These are phyloP conservation scores for Murina feae DNA, from an alignment of 2,113 vertebrate genomes.

Conservation along the genomic window DNA sequence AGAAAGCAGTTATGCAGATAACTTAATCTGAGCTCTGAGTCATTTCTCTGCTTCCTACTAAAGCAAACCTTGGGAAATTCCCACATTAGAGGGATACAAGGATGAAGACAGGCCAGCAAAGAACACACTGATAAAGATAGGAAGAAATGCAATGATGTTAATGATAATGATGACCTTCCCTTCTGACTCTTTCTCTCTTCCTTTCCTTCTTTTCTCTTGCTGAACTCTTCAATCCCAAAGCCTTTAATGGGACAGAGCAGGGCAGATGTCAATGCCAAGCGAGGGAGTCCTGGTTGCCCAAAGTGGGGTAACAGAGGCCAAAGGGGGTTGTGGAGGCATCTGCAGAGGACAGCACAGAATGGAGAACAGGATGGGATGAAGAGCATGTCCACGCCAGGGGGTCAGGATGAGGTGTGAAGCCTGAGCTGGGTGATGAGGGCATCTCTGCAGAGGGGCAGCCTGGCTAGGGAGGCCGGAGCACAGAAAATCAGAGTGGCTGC, in stretches of 20 bases:
- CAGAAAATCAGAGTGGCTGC: not conserved
- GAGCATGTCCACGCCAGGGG: too few species aligned
- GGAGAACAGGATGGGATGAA: not conserved
- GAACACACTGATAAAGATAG: not conserved
- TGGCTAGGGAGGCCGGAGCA: not conserved
- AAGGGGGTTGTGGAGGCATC: not conserved
- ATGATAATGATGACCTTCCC: not conserved
- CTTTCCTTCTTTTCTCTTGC: not conserved
- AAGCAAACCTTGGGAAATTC: not conserved
- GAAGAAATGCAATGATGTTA: not conserved
- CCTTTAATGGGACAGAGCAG: not conserved
- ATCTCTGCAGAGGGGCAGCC: not conserved
- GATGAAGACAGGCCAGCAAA: not conserved
- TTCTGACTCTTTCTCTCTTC: not conserved
- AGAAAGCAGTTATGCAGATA: not conserved
- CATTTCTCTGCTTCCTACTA: not conserved
- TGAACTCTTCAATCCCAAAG: not conserved
- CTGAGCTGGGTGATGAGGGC: not conserved
- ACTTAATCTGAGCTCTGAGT: not conserved
- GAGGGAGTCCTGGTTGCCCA: not conserved
- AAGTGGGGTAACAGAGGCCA: not conserved
- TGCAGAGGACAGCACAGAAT: not conserved
- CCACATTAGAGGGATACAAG: not conserved
- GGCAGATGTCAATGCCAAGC: not conserved
- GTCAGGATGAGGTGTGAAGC: not conserved